Evolutionary conservation across 2,113 vertebrate genomes (phyloP), one percentile per base, ranked within the genome.

Genomic region (Morone chrysops): DNA sequence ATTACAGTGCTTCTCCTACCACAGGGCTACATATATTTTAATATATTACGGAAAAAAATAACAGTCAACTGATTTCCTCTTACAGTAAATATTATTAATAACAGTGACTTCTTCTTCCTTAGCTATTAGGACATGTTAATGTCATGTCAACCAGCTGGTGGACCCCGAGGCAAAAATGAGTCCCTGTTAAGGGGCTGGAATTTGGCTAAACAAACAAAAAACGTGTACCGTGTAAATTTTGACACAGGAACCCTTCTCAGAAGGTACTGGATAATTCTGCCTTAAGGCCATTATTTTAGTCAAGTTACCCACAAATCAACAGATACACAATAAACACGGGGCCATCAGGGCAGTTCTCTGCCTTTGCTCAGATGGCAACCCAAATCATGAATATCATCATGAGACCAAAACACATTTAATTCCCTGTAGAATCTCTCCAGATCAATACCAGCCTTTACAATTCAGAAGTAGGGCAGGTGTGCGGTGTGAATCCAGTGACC

Each of bases 381-480:
- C 4, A 22, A 70, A 76, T 31, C 53, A 16, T 71, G n/a, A 79
- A 81, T 43, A 80, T 70, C 61, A 75, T 70, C 75, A 71, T 48
- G 53, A 84, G 54, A 69, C 70, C 70, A 41, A 85, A 78, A 47
- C 31, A 70, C 22, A 61, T 45, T 56, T 14, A 40, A 47, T 75
- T 75, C 62, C 56, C 78, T 36, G 36, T 47, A 62, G 75, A 79
- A 75, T 69, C 38, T 78, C 53, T 48, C 22, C 57, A 47, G 80
- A 80, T 91, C 70, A n/a, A 84, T 89, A 85, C 45, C 41, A 61
- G 63, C 60, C 47, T 68, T 79, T 63, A 51, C 22, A 56, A 61
- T 70, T 66, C 75, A 63, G 31, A 77, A 12, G 40, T 48, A 56
- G 67, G 31, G 43, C 78, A 78, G 83, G 66, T 63, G 50, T 82